Conservation (phyloP, 2,888 invertebrate genomes). For the Brassicogethes aeneus region DNA sequence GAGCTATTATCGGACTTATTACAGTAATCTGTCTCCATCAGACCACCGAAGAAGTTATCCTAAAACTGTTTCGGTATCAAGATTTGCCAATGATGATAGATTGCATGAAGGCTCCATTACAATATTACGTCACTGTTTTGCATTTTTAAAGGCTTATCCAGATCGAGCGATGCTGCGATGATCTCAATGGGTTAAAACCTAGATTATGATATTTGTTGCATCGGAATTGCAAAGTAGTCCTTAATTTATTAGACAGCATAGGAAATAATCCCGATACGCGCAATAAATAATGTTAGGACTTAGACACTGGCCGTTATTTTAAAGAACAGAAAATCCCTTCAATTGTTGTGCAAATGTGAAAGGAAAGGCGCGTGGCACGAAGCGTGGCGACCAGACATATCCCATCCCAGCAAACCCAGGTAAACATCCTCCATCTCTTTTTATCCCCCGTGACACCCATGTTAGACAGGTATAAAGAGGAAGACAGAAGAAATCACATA, state of each 20-base stretch:
- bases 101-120: too few species aligned
- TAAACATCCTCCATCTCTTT: constrained; percentile 34
- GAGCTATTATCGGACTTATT: constrained; percentile 1
- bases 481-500: constrained; percentile 15
- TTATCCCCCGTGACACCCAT: constrained; percentile 6
- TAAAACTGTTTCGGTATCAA: too few species aligned
- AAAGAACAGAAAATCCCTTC: constrained; percentile 36
- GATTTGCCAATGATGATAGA: too few species aligned
- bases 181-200: too few species aligned
- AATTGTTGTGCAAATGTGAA: constrained; percentile 40
- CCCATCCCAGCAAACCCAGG: constrained; percentile 37
- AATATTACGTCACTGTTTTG: too few species aligned
- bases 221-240: too few species aligned
- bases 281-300: constrained; percentile 5
- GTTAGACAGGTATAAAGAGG: constrained; percentile 11
- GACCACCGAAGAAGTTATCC: constrained; percentile 11
- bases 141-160: too few species aligned
- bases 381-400: constrained; percentile 37
- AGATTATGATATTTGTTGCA: too few species aligned
- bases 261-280: not conserved
- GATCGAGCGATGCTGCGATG: too few species aligned
- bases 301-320: constrained; percentile 32
- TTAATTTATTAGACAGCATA: too few species aligned
- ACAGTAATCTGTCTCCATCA: constrained; percentile 12
- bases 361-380: constrained; percentile 37